Evolutionary conservation across 2,888 invertebrate species (phyloP), one percentile per base, ranked within the genome.

Genomic region (Cerceris rybyensis): DNA sequence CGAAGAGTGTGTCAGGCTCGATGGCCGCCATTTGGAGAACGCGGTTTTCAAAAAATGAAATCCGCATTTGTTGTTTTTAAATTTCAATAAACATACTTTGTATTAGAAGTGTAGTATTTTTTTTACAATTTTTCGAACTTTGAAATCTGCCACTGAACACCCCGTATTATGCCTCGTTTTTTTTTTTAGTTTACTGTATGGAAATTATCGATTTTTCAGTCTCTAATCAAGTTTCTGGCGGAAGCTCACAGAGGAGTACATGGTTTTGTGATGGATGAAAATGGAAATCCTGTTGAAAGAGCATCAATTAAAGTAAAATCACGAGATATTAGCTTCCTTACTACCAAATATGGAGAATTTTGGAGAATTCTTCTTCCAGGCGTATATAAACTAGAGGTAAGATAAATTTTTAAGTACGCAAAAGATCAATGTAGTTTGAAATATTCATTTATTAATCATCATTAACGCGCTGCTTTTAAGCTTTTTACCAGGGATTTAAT

Each of bases 361-460:
- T 98, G 98, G 98, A 95, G 98, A 88, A 95, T 98, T 77, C 93
- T 98, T 28, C 93, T 98, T 77, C 98, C 98, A 0, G 98, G 98
- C 83, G 94, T 95, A 67, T 98, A 98, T 93, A 96, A 95, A 87
- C 93, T 98, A 13, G 96, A 97, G 94, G 98, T 98, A 92, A 90
- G 65, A 68, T 42, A 7, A 4, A 39, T 58, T n/a, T n/a, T 7
- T 43, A 14, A 52, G 5, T 52, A 6, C 1, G n/a, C 5, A 1
- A 2, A 0, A 46, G 5, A 11, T 5, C 50, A 11, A n/a, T 14
- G 16, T 7, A 14, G 1, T 13, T 58, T 8, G 7, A 13, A 17
- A 58, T 13, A 58, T 28, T 11, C 17, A 58, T 41, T 28, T 17
- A 58, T 16, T 8, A 8, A 11, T 58, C 9, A 28, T 13, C n/a